These are phyloP conservation scores for Craseonycteris thonglongyai DNA, from an alignment of 2,113 vertebrate genomes.

Conservation along the genomic window DNA sequence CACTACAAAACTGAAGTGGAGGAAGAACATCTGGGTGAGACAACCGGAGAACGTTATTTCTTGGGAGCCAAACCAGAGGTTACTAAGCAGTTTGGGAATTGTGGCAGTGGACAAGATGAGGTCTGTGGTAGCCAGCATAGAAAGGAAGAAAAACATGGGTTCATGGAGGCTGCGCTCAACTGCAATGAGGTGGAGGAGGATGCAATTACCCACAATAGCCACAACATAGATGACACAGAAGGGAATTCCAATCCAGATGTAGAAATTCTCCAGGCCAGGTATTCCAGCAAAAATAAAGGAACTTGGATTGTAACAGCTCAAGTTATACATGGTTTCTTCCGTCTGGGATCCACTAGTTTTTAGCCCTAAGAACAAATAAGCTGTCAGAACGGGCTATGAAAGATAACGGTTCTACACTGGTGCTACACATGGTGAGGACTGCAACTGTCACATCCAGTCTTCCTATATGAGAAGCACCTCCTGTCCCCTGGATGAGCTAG, in stretches of 20 bases:
- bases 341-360: background rate
- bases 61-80: conserved; percentile 36
- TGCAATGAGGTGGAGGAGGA: conserved; percentile 54
- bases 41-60: conserved; percentile 64
- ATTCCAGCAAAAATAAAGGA: conserved; percentile 60
- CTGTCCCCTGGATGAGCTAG: background rate
- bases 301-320: conserved; percentile 43
- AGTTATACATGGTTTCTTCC: conserved; percentile 36
- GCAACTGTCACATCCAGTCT: background rate
- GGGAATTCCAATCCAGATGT: conserved; percentile 59
- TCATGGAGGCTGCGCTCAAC: conserved; percentile 52
- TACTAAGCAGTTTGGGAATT: conserved; percentile 58
- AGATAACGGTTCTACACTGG: background rate
- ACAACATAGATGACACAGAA: conserved; percentile 44
- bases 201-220: conserved; percentile 57
- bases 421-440: background rate
- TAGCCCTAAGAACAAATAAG: background rate
- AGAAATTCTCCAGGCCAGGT: conserved; percentile 60
- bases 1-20: conserved; percentile 63
- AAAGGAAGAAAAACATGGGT: conserved; percentile 60
- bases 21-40: conserved; percentile 75
- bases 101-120: conserved; percentile 48
- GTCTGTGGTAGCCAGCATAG: conserved; percentile 53
- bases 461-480: background rate
- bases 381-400: background rate